These are phyloP conservation scores for Syngnathus rostellatus DNA, from an alignment of 2,797 vertebrate species.

Conservation along the genomic window DNA sequence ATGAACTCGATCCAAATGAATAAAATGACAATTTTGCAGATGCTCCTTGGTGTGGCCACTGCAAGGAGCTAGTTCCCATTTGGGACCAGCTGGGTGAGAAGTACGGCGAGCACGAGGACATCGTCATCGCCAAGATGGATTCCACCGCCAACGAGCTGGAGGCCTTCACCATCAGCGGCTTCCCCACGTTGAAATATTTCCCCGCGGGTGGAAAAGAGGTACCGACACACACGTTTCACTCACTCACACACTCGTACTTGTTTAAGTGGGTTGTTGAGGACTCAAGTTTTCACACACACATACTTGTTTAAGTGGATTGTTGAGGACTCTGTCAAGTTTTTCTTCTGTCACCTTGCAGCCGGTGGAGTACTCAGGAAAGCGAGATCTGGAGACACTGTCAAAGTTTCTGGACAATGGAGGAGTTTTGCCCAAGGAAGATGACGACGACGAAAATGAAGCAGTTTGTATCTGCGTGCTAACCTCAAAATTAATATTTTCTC, in stretches of 20 bases:
- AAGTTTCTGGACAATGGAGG: constrained; percentile 84
- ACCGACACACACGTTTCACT: neutral
- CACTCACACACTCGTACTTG: neutral
- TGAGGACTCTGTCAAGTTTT: neutral
- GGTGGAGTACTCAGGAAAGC: constrained; percentile 67
- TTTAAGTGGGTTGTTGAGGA: neutral
- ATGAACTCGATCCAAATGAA: too few species aligned
- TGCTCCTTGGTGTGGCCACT: constrained; percentile 89
- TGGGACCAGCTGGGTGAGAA: constrained; percentile 86
- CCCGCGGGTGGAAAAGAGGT: constrained; percentile 80
- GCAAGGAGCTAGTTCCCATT: constrained; percentile 75
- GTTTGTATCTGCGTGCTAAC: neutral
- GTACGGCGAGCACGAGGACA: constrained; percentile 73
- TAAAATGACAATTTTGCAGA: constrained; percentile 55
- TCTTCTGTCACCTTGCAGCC: constrained; percentile 52
- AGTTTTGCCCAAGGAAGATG: constrained; percentile 56
- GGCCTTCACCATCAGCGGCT: constrained; percentile 65
- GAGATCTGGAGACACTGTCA: constrained; percentile 81
- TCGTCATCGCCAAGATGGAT: constrained; percentile 85
- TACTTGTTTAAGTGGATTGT: neutral
- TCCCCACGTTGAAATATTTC: constrained; percentile 83
- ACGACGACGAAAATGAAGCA: constrained; percentile 13
- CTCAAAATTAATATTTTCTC: neutral
- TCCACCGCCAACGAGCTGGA: constrained; percentile 82
- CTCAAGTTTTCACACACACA: neutral